Percentiles rank a stretch among this genome's conserved stretches.
These are phyloP conservation scores for Chrysocyon brachyurus DNA, from an alignment of 2,797 vertebrate genomes.

Conservation along the genomic window DNA sequence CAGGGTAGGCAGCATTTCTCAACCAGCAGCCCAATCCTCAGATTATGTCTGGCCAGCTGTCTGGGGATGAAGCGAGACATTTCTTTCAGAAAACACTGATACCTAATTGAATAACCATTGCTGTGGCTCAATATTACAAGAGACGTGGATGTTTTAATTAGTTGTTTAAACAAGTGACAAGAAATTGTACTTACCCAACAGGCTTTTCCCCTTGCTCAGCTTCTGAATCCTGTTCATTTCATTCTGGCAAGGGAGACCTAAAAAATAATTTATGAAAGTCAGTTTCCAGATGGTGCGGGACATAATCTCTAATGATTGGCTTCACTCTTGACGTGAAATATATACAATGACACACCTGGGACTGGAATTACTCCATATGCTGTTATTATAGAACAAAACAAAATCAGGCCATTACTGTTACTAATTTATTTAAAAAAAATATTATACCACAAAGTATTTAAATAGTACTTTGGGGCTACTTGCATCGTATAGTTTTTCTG, in stretches of 20 bases:
- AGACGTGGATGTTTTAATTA: constrained; percentile 87
- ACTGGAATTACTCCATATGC: constrained; percentile 83
- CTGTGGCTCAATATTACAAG: constrained; percentile 81
- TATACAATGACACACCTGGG: constrained; percentile 87
- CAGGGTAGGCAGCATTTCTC: constrained; percentile 43
- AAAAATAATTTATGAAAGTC: constrained; percentile 87
- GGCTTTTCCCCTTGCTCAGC: constrained; percentile 95
- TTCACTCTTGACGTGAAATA: constrained; percentile 83
- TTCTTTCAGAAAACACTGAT: constrained; percentile 74
- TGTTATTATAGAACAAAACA: constrained; percentile 82
- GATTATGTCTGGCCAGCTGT: neutral
- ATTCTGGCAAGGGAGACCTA: constrained; percentile 97
- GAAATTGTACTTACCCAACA: constrained; percentile 93
- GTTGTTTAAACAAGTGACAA: constrained; percentile 85
- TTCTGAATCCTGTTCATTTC: constrained; percentile 97
- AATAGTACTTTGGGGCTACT: constrained; percentile 76
- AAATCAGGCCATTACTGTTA: constrained; percentile 83
- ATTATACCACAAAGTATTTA: constrained; percentile 22
- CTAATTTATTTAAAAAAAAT: constrained; percentile 82
- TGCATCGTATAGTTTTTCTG: constrained; percentile 65
- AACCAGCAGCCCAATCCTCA: neutral
- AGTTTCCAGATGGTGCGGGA: constrained; percentile 88
- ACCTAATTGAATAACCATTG: constrained; percentile 84
- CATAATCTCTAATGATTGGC: constrained; percentile 86
- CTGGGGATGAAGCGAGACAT: neutral